phyloP scores from a whole-genome alignment of 1,140 invertebrate species.

The Atta colombica region DNA sequence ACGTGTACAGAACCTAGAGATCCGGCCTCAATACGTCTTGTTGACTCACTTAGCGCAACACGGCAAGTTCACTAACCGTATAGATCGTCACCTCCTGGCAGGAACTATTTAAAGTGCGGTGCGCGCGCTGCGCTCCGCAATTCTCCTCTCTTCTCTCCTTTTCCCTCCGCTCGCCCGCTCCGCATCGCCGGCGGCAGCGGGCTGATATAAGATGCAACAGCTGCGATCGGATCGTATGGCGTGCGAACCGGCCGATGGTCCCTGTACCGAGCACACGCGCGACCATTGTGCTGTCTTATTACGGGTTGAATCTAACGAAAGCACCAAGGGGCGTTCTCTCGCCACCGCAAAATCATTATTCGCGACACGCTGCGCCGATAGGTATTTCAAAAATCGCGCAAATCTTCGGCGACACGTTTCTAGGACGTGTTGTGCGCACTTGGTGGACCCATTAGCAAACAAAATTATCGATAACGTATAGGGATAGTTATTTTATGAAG shows the following conservation, averaged over 20 bases:
- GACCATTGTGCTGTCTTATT: slow-evolving; percentile 74
- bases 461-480: background rate
- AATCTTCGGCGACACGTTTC: background rate
- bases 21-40: slow-evolving; percentile 54
- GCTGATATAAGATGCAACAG: slow-evolving; percentile 76
- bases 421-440: background rate
- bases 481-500: background rate
- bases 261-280: slow-evolving; percentile 63
- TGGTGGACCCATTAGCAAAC: slow-evolving; percentile 9
- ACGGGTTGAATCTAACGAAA: slow-evolving; percentile 67
- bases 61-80: slow-evolving; percentile 72
- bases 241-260: slow-evolving; percentile 71
- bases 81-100: slow-evolving; percentile 74
- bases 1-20: slow-evolving; percentile 31
- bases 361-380: background rate
- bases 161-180: background rate
- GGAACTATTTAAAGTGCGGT: slow-evolving; percentile 74
- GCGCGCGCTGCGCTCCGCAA: background rate
- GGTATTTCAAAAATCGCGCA: slow-evolving; percentile 50
- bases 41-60: slow-evolving; percentile 61
- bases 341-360: slow-evolving; percentile 67
- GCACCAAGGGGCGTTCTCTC: slow-evolving; percentile 36
- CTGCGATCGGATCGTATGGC: slow-evolving; percentile 75
- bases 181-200: slow-evolving; percentile 37
- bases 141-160: background rate